phyloP scores from a whole-genome alignment of 35 echinoderm and acorn worm species.

The Heliocidaris tuberculata region DNA sequence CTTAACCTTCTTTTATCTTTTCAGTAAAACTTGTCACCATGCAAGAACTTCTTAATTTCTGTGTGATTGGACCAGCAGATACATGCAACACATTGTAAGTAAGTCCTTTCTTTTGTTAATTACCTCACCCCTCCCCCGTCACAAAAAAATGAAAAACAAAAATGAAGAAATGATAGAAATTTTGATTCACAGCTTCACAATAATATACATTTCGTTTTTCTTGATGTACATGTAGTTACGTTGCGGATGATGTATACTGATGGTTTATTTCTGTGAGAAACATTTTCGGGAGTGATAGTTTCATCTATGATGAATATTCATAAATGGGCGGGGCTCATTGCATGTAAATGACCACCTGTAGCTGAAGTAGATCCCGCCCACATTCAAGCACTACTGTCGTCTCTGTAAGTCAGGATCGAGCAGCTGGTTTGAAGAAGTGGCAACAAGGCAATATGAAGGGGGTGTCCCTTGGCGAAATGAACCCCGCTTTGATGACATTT shows the following conservation, averaged over 20 bases:
- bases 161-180: too few species aligned
- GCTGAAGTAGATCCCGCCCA: not conserved
- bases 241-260: not conserved
- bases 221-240: too few species aligned
- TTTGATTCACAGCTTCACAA: too few species aligned
- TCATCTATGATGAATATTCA: slow-evolving; percentile 7
- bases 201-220: not conserved
- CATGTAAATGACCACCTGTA: not conserved
- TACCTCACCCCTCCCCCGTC: not conserved
- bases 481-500: not conserved
- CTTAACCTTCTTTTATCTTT: not conserved
- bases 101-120: not conserved
- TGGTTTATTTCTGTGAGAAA: not conserved
- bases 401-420: not conserved
- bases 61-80: not conserved
- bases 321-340: not conserved
- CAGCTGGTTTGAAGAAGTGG: not conserved
- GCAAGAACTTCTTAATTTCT: not conserved
- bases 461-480: not conserved
- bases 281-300: not conserved
- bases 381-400: not conserved
- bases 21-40: not conserved
- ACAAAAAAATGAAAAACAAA: too few species aligned
- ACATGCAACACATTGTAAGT: not conserved
- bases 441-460: not conserved